Conservation (phyloP, 2,888 invertebrate genomes). For the Ectemnius lituratus region DNA sequence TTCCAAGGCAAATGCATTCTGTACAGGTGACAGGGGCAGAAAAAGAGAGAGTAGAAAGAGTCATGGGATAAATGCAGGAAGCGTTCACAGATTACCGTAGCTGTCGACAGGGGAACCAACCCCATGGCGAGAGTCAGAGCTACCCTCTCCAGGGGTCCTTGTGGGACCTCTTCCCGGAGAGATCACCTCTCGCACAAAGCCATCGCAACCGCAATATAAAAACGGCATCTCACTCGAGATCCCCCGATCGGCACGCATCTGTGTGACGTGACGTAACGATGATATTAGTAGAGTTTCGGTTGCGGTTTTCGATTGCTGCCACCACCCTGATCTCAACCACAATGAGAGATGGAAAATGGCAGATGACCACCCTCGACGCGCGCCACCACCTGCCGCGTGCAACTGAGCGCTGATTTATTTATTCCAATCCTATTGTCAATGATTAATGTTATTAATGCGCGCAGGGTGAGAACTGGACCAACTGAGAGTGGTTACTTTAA, state of each 20-base stretch:
- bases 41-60: slow-evolving; percentile 12
- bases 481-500: background rate
- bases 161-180: slow-evolving; percentile 23
- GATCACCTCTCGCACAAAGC: slow-evolving; percentile 33
- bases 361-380: slow-evolving; percentile 41
- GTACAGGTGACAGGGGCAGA: slow-evolving; percentile 19
- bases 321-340: slow-evolving; percentile 17
- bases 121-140: slow-evolving; percentile 32
- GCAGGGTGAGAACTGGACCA: background rate
- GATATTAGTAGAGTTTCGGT: slow-evolving; percentile 48
- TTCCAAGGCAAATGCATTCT: background rate
- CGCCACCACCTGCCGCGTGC: slow-evolving; percentile 59
- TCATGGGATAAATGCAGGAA: slow-evolving; percentile 30
- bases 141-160: slow-evolving; percentile 42
- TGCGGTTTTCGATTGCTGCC: slow-evolving; percentile 25
- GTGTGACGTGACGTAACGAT: slow-evolving; percentile 51
- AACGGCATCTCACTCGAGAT: slow-evolving; percentile 42
- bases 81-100: slow-evolving; percentile 46
- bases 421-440: slow-evolving; percentile 31
- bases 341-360: slow-evolving; percentile 26
- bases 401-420: slow-evolving; percentile 49
- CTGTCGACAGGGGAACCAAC: slow-evolving; percentile 57
- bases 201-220: slow-evolving; percentile 53
- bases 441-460: slow-evolving; percentile 49
- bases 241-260: slow-evolving; percentile 49